Base-by-base conservation (phyloP, 2,113 vertebrate genomes). In the Forbesichthys agassizii region DNA sequence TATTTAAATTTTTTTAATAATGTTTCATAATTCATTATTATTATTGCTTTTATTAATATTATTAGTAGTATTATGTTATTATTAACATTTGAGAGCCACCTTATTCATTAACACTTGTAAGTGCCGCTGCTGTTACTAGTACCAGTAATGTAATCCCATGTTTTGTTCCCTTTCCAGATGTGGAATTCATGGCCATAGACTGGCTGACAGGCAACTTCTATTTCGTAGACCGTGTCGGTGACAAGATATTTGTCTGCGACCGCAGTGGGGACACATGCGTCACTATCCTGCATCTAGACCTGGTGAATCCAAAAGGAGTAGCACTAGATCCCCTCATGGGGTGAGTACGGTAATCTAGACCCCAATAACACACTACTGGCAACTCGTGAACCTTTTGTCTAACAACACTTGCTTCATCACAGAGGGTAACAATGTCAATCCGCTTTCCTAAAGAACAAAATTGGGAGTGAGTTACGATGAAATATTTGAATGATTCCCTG, bases 181-280 rank as follows among this genome's bases (percentile, higher is more conserved):
- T 96, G 8, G 95, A 98, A 48, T 94, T 98, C 76, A 94, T 98
- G 92, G 95, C 94, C 0, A 85, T 98, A 0, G 97, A 99, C 84
- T 99, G 98, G 98, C 90, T 99, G 36, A 98, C 96, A 0, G 95
- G 96, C 11, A 99, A 98, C 88, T 88, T 95, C 51, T 99, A 99
- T 84, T 99, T 99, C 72, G 92, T 96, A 83, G 95, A 99, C 84
- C 92, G 93, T 0, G 66, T 93, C 77, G 93, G 89, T 9, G 94
- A 94, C 90, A 93, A 93, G 75, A 96, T 99, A 91, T 98, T 96
- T 18, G 96, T 92, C 0, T 99, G 98, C 74, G 90, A 91, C 89
- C 91, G 69, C 11, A 89, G 88, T 0, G 95, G 96, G 9, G 93
- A 93, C 1, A 93, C 95, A 1, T 99, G 98, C 72, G 88, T 98